These are phyloP conservation scores for Cyclura pinguis DNA, from an alignment of 2,797 vertebrate species.

Conservation along the genomic window DNA sequence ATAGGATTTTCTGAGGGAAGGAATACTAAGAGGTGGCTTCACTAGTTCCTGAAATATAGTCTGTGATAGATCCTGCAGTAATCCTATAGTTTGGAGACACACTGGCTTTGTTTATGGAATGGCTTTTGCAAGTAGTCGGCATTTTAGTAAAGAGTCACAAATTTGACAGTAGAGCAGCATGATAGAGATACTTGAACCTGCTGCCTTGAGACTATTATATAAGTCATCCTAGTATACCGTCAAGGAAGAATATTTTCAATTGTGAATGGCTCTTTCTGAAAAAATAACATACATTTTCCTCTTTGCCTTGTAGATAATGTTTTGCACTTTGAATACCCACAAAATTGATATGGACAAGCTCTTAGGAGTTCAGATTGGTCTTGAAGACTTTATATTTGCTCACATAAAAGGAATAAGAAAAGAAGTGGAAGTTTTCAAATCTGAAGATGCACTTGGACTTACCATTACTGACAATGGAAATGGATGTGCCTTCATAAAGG, in stretches of 20 bases:
- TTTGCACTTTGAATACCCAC: constrained; percentile 97
- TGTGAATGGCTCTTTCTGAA: not conserved
- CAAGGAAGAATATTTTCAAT: not conserved
- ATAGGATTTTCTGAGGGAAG: no score
- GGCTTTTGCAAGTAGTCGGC: not conserved
- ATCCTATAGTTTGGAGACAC: not conserved
- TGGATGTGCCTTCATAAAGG: constrained; percentile 96
- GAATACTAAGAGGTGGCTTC: no score
- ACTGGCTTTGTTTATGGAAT: not conserved
- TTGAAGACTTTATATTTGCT: constrained; percentile 98
- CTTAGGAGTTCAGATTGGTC: constrained; percentile 92
- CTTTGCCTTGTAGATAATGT: constrained; percentile 87
- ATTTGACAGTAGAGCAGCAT: not conserved
- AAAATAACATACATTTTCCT: constrained; percentile 48
- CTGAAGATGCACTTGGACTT: constrained; percentile 92
- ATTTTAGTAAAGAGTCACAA: not conserved
- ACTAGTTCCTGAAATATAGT: no score
- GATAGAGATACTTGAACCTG: not conserved
- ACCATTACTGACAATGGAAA: constrained; percentile 97
- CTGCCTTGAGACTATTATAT: not conserved
- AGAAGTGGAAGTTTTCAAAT: constrained; percentile 91
- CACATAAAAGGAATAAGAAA: constrained; percentile 93
- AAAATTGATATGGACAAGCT: constrained; percentile 97
- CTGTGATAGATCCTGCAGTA: not conserved
- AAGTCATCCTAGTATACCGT: not conserved